These are phyloP conservation scores for Tilapia sparmanii DNA, from an alignment of 2,113 vertebrate species.

Conservation along the genomic window DNA sequence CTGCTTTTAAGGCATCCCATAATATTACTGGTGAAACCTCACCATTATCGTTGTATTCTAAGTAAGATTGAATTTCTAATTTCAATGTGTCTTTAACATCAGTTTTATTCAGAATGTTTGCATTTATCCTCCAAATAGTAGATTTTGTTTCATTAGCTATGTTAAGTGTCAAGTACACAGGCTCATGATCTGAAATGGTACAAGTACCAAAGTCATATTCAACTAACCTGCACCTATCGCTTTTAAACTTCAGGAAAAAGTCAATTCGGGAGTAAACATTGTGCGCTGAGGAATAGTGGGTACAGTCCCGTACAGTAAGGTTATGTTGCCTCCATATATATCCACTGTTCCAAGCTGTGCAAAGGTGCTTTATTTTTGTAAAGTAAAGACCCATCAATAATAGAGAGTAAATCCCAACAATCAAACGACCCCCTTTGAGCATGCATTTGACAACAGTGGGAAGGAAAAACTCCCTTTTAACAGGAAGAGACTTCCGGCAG, in stretches of 20 bases:
- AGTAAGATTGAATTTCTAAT: background rate
- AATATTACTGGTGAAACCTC: background rate
- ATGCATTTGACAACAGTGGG: too few species aligned
- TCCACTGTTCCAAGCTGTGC: background rate
- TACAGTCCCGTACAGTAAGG: background rate
- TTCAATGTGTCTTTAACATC: background rate
- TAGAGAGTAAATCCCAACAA: background rate
- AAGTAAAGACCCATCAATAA: background rate
- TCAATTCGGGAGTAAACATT: background rate
- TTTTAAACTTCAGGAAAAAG: background rate
- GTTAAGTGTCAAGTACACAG: background rate
- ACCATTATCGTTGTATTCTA: background rate
- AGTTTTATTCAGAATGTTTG: background rate
- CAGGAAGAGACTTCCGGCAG: too few species aligned
- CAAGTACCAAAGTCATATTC: background rate
- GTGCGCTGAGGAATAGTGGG: background rate
- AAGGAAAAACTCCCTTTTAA: too few species aligned
- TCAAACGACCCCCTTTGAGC: background rate
- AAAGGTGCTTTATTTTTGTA: background rate
- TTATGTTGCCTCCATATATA: background rate
- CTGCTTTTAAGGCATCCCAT: background rate
- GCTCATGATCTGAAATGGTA: background rate
- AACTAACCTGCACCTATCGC: background rate
- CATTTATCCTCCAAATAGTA: background rate
- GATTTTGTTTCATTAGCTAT: background rate